Conservation (phyloP, 2,113 vertebrate genomes). For the Eleginops maclovinus region DNA sequence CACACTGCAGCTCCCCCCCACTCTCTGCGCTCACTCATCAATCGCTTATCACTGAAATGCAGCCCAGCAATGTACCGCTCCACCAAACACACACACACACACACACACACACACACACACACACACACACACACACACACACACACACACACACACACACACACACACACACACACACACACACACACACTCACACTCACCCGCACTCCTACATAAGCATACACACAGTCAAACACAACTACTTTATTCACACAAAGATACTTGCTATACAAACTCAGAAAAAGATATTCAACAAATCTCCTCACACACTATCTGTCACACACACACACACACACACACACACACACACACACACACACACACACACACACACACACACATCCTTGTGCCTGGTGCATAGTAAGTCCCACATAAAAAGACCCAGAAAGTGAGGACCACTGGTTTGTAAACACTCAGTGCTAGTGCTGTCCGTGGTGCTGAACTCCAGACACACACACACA, state of each 20-base stretch:
- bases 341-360: no score
- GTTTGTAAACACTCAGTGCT: no score
- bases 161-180: slow-evolving; percentile 53
- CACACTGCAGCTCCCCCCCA: slow-evolving; percentile 58
- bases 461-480: no score
- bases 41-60: slow-evolving; percentile 76
- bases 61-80: slow-evolving; percentile 61
- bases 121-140: slow-evolving; percentile 37
- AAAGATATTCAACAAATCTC: slow-evolving; percentile 44
- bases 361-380: no score
- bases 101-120: slow-evolving; percentile 32
- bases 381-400: no score
- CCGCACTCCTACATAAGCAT: slow-evolving; percentile 25
- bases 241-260: slow-evolving; percentile 26
- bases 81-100: slow-evolving; percentile 51
- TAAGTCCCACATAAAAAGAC: no score
- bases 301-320: slow-evolving; percentile 19
- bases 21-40: slow-evolving; percentile 65
- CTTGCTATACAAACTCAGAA: slow-evolving; percentile 27
- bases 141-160: slow-evolving; percentile 19
- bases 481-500: no score
- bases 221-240: slow-evolving; percentile 14
- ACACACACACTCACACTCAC: slow-evolving; percentile 39
- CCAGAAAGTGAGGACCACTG: no score
- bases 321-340: no score